Base-by-base conservation (phyloP, 2,888 invertebrate genomes). In the Sacculina carcini region DNA sequence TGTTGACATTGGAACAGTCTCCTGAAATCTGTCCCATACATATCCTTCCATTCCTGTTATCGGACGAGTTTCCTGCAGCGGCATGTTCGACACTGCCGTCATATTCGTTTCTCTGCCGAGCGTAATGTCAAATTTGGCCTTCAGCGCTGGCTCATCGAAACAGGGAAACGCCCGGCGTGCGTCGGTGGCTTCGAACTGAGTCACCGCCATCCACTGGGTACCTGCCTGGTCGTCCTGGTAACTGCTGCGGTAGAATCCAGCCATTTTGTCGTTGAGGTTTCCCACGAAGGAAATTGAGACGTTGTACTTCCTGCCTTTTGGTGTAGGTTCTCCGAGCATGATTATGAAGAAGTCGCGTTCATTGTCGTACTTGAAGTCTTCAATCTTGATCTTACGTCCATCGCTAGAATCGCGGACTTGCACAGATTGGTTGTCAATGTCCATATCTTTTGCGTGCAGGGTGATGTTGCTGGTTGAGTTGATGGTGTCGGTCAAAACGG, bases 71-170 rank as follows among this genome's bases (percentile, higher is more conserved):
- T 34, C 52, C 23, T 48, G 46, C 12, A 59, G 34, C 50, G 79
- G 78, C 82, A 83, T 83, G 60, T 83, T 83, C 24, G 82, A 81
- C 29, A 83, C 71, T 1, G 81, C 73, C 28, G 74, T 71, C 78
- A 84, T 75, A 59, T 77, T 74, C 48, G 63, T 64, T 0, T 75
- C 75, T 24, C 82, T 67, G 0, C 78, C 82, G 47, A 85, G 74
- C 63, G 74, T 79, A 60, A 85, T 39, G 6, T 51, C 34, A 26
- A 53, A n/a, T n/a, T n/a, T 65, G 0, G 84, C 83, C 62, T 85
- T 85, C 49, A 83, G 64, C 0, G 78, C 78, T 0, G 84, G 84
- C 63, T 84, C 84, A 63, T 85, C 85, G 67, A 83, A 84, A 64
- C 84, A 85, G 0, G 85, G 85, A 65, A 85, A 84, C 5, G 82